These are phyloP conservation scores for Sisyra terminalis DNA, from an alignment of 2,888 invertebrate genomes.

Conservation along the genomic window DNA sequence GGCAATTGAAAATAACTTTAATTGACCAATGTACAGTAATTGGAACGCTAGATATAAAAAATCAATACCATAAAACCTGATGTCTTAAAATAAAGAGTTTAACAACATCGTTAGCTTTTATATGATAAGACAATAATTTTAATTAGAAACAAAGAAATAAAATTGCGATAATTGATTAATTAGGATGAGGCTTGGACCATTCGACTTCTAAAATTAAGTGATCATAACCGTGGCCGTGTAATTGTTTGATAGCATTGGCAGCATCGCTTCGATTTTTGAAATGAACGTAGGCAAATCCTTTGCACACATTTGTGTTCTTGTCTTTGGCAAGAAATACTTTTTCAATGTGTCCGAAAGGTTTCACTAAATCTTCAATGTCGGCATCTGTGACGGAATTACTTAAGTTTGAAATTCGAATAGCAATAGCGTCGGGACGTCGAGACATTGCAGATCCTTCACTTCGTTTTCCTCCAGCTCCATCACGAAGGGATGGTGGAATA, in stretches of 20 bases:
- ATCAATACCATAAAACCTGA: too few relatives aligned
- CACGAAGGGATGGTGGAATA: slow-evolving; percentile 78
- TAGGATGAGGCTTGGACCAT: slow-evolving; percentile 71
- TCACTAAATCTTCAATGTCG: slow-evolving; percentile 90
- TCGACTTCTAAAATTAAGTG: slow-evolving; percentile 97
- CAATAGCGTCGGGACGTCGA: slow-evolving; percentile 58
- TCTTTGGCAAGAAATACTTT: slow-evolving; percentile 95
- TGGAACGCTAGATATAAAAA: too few relatives aligned
- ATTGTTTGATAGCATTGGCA: slow-evolving; percentile 71
- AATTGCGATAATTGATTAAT: too few relatives aligned
- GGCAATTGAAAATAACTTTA: too few relatives aligned
- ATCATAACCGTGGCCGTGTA: slow-evolving; percentile 92
- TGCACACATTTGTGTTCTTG: slow-evolving; percentile 68
- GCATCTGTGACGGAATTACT: slow-evolving; percentile 91
- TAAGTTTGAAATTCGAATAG: slow-evolving; percentile 92
- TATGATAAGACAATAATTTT: too few relatives aligned
- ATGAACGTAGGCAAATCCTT: slow-evolving; percentile 97
- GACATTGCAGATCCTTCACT: slow-evolving; percentile 43
- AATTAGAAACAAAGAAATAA: too few relatives aligned
- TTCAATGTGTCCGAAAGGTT: slow-evolving; percentile 81
- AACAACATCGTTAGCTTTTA: too few relatives aligned
- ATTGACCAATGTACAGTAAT: too few relatives aligned
- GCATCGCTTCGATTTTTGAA: slow-evolving; percentile 86
- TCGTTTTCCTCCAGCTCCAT: slow-evolving; percentile 56
- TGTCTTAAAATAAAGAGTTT: too few relatives aligned